phyloP scores from a whole-genome alignment of 37 sponge, comb jelly and placozoan species.

The Oopsacas minuta region DNA sequence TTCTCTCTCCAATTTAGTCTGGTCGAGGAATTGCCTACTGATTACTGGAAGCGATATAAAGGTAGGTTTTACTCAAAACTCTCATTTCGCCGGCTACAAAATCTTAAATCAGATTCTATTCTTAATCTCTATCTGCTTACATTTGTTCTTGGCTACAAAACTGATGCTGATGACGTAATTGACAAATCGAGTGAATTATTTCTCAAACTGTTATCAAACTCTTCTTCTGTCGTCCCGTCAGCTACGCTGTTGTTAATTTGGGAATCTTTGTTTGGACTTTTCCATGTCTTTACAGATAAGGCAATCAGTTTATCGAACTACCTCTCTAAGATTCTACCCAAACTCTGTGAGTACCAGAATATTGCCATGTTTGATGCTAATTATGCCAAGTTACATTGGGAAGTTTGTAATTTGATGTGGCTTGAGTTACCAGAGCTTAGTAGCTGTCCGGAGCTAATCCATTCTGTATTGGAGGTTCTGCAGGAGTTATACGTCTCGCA shows the following conservation, averaged over 20 bases:
- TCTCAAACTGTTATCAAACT: not conserved
- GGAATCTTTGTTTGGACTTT: not conserved
- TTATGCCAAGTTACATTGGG: not conserved
- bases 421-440: not conserved
- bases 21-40: not conserved
- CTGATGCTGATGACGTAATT: not conserved
- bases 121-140: slow-evolving; percentile 12
- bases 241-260: not conserved
- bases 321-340: not conserved
- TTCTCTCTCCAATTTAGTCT: not conserved
- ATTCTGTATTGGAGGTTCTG: not conserved
- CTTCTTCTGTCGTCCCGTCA: not conserved
- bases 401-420: not conserved
- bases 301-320: not conserved
- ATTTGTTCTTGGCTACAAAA: not conserved
- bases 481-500: not conserved
- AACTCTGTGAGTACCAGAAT: not conserved
- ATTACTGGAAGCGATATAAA: not conserved
- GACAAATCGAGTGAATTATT: not conserved
- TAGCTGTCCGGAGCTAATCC: not conserved
- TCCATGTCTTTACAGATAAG: not conserved
- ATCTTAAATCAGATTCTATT: not conserved
- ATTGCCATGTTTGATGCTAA: not conserved
- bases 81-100: not conserved
- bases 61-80: slow-evolving; percentile 15